Conservation (phyloP, 2,888 invertebrate species). For the Xylota segnis region DNA sequence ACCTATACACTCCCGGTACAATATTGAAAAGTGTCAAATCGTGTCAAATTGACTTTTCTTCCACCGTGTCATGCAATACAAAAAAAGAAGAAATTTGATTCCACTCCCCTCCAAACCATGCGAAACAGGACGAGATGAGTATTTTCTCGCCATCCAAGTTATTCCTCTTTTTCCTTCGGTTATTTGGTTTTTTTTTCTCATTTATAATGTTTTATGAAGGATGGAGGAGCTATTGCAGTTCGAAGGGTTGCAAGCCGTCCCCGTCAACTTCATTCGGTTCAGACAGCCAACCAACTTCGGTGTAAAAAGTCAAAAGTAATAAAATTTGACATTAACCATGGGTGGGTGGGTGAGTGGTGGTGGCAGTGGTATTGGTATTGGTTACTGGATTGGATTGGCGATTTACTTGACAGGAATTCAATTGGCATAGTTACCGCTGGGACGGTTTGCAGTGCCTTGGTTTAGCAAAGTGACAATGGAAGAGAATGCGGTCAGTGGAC, state of each 20-base stretch:
- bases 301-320: constrained; percentile 64
- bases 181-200: constrained; percentile 28
- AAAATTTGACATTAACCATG: constrained; percentile 50
- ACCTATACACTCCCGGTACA: constrained; percentile 39
- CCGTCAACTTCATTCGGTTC: constrained; percentile 53
- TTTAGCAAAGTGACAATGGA: constrained; percentile 66
- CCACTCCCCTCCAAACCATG: constrained; percentile 6
- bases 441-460: constrained; percentile 37
- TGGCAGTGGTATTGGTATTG: constrained; percentile 9
- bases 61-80: constrained; percentile 39
- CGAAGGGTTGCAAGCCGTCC: constrained; percentile 44
- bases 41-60: constrained; percentile 73
- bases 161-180: constrained; percentile 1
- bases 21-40: constrained; percentile 75
- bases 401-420: constrained; percentile 72
- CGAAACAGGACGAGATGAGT: constrained; percentile 37
- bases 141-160: constrained; percentile 30
- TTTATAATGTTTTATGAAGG: constrained; percentile 65
- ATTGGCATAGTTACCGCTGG: constrained; percentile 63
- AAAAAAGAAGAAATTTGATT: constrained; percentile 24
- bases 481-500: constrained; percentile 49
- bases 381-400: constrained; percentile 50
- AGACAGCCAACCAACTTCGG: constrained; percentile 21
- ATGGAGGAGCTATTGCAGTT: constrained; percentile 34
- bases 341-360: constrained; percentile 8